Conservation (phyloP, 2,888 invertebrate species). For the Rotaria socialis region DNA sequence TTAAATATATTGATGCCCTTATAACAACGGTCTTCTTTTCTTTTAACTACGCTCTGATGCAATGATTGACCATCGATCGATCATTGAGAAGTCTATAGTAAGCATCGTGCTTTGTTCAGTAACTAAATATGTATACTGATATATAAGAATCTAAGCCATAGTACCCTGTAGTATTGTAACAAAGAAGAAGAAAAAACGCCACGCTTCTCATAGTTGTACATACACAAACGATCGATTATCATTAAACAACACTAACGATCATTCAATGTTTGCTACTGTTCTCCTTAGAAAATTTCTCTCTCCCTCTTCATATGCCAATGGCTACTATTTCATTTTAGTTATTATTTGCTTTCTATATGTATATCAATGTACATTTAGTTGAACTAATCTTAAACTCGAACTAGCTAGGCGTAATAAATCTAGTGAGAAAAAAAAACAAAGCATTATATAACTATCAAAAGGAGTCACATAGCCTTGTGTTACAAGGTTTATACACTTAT, state of each 20-base stretch:
- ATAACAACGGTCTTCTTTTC: background rate
- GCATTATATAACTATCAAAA: background rate
- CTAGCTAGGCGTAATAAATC: background rate
- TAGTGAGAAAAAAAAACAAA: background rate
- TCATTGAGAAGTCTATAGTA: background rate
- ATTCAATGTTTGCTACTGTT: background rate
- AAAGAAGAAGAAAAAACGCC: background rate
- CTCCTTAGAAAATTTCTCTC: background rate
- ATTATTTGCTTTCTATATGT: background rate
- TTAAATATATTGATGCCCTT: background rate
- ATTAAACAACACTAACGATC: background rate
- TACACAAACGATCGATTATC: background rate
- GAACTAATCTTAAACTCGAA: background rate
- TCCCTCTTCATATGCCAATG: background rate
- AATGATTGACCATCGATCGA: background rate
- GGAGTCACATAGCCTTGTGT: background rate
- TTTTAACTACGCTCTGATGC: background rate
- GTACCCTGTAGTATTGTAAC: background rate
- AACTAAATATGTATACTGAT: background rate
- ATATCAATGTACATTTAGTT: background rate
- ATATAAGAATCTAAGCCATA: background rate
- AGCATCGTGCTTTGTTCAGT: background rate
- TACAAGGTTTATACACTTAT: slow-evolving; percentile 4
- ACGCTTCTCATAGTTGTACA: too few relatives aligned
- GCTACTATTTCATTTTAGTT: background rate